phyloP scores from a whole-genome alignment of 2,797 vertebrate genomes.

The Vespertilio murinus region DNA sequence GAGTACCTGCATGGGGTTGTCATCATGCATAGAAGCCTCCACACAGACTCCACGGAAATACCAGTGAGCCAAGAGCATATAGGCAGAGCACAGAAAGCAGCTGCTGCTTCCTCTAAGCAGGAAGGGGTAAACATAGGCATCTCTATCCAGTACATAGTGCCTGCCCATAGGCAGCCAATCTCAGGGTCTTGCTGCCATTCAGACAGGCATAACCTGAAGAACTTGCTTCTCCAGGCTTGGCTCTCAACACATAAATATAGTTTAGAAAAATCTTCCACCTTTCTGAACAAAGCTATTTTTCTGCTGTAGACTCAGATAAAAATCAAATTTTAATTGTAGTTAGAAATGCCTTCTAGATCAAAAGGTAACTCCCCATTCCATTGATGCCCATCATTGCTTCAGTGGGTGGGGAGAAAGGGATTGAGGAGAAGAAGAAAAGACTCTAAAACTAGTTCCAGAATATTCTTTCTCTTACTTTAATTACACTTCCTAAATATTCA shows the following conservation, averaged over 20 bases:
- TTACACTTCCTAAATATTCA: neutral
- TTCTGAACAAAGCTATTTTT: neutral
- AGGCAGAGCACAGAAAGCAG: neutral
- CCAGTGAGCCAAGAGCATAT: neutral
- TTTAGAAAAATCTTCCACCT: neutral
- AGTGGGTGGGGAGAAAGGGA: neutral
- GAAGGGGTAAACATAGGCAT: no score
- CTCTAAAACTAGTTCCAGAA: neutral
- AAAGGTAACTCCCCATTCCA: neutral
- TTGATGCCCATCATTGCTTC: neutral
- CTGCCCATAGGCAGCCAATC: neutral
- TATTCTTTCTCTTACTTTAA: neutral
- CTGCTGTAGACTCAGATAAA: neutral
- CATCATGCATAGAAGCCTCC: neutral
- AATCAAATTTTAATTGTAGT: neutral
- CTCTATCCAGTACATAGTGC: fast-evolving
- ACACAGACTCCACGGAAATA: neutral
- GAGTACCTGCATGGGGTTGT: neutral
- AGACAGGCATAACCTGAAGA: neutral
- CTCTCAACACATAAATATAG: neutral
- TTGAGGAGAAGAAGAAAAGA: neutral
- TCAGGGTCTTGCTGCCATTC: neutral
- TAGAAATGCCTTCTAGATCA: neutral
- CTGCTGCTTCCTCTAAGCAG: neutral
- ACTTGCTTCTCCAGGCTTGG: neutral